Evolutionary conservation across 2,888 invertebrate species (phyloP), one percentile per base, ranked within the genome.

Genomic region (Lottia scabra): DNA sequence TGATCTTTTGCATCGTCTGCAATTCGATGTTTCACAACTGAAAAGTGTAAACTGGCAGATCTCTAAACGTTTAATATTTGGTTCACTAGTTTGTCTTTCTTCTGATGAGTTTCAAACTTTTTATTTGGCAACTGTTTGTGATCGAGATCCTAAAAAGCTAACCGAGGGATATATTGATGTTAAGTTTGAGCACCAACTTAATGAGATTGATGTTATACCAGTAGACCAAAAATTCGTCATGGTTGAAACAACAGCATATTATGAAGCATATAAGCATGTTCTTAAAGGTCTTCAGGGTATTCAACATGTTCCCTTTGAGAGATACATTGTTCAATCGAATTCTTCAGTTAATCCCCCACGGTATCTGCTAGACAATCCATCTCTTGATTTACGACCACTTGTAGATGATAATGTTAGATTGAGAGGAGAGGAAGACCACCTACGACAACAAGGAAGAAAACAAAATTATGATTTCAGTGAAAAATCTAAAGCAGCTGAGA

Each of bases 261-360:
- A 95, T 85, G 95, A 95, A 84, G 94, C 95, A 0, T 96, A 95
- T 85, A 91, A 93, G 76, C 93, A 94, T 83, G 94, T 95, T 0
- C 90, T 95, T 69, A 92, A 91, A 78, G 94, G 93, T n/a, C 86
- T 96, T 38, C 92, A 94, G 83, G 89, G 89, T 1, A 91, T 93
- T 67, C 89, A 90, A 65, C 80, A 82, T 63, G 71, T 85, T 23
- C 84, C 84, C 6, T 84, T 85, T 70, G 75, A 80, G 67, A 76
- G 72, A 43, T 82, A 84, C 67, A 81, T 85, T 30, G 77, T 83
- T 8, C 56, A 78, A 12, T 82, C 82, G 64, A 67, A 80, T 12
- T 73, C 45, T 10, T 67, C 77, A 10, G 79, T 86, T 12, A 56
- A 74, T 15, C 67, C 78, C 8, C 85, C 85, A 13, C 65, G 64